Evolutionary conservation across 2,888 invertebrate species (phyloP), one percentile per base, ranked within the genome.

Genomic region (Loripinus fragilis): DNA sequence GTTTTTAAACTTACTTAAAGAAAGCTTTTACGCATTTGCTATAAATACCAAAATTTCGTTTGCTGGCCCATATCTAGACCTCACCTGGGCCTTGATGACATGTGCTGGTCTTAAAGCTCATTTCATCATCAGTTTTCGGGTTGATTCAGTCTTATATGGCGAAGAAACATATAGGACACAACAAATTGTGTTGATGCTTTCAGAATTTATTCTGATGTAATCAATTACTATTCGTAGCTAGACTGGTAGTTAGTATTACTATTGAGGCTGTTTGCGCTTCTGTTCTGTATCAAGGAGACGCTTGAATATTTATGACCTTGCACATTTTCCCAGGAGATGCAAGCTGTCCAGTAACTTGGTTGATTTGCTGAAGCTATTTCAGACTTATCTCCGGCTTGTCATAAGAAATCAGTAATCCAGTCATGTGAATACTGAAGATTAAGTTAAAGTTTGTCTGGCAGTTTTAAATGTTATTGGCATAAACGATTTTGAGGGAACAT

Each of bases 271-370:
- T 60, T 60, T 30, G 60, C 20, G 60, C 33, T 33, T 60, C 60
- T 60, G 60, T 10, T 60, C 60, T 33, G 60, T 60, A 60, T 60
- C 60, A 60, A 33, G 23, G 17, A 30, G 20, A 60, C 17, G 25
- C 60, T 60, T 60, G 60, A 60, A 60, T 60, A 60, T 60, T 60
- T 60, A 60, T 60, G 60, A 60, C 60, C 60, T 60, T 33, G 33
- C 60, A 60, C 60, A 23, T 33, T 8, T 5, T 60, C 60, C 60
- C 60, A 60, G 60, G 60, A 60, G 60, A 60, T 60, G 30, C 60
- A 60, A 60, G 60, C 60, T 60, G 60, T 60, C 60, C 60, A 33
- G 60, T 15, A 60, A 60, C 60, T 60, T 60, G 23, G 60, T 10
- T 60, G 20, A 60, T 60, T 60, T 60, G 33, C 60, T 33, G 33